Base-by-base conservation (phyloP, 2,888 invertebrate species). In the Ophion obscuratus region DNA sequence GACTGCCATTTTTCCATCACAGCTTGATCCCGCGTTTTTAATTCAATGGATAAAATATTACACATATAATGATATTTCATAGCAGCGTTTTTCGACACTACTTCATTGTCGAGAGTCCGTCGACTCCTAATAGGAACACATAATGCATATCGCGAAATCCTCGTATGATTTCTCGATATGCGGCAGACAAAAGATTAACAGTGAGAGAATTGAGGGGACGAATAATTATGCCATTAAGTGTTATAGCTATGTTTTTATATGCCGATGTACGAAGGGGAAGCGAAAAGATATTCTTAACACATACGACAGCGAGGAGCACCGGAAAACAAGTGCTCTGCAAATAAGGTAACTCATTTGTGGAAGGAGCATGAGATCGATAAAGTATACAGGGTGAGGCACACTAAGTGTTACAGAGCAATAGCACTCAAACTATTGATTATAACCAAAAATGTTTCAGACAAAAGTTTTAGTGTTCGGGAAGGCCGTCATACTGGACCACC, bases 321-420 rank as follows among this genome's bases (percentile, higher is more conserved):
- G 79, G 75, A 24, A 79, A 89, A 91, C 91, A 90, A 93, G 93
- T 93, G 93, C 92, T 93, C 91, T 85, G 92, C 93, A 93, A 93
- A 93, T 92, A 93, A 91, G 90, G 92, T 92, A 93, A 93, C 93
- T 92, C 93, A 93, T 93, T 93, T 93, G 93, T 93, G 92, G 92
- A 93, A 92, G 90, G 90, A 88, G 88, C 87, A 24, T 10, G 88
- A 87, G 87, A 85, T 81, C 85, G 76, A 83, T 64, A 80, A 20
- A 36, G 75, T 31, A 62, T 24, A 24, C 24, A n/a, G n/a, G n/a
- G n/a, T n/a, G n/a, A n/a, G n/a, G n/a, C n/a, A n/a, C n/a, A n/a
- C n/a, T n/a, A n/a, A n/a, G n/a, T n/a, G n/a, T n/a, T n/a, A n/a
- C n/a, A n/a, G n/a, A n/a, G n/a, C n/a, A n/a, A n/a, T n/a, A n/a